These are phyloP conservation scores for Agapostemon virescens DNA, from an alignment of 2,888 invertebrate genomes.

Conservation along the genomic window DNA sequence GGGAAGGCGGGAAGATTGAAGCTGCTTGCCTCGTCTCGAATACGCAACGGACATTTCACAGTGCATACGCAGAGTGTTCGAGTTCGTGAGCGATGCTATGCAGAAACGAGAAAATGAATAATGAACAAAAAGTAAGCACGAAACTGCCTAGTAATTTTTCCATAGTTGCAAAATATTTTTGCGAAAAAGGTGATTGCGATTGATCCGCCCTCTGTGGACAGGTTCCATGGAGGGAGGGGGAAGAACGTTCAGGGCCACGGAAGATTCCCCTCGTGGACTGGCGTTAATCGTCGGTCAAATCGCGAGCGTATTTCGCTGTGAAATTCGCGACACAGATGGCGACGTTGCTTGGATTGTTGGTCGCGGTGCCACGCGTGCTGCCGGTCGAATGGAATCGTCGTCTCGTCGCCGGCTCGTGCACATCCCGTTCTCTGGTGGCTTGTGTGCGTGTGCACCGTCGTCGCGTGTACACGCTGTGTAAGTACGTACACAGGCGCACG, in stretches of 20 bases:
- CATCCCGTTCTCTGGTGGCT: conserved; percentile 27
- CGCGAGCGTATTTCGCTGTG: conserved; percentile 47
- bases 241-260: not conserved
- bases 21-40: not conserved
- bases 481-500: conserved; percentile 31
- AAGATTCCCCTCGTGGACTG: not conserved
- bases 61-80: too few relatives aligned
- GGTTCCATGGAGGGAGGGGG: not conserved
- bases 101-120: too few relatives aligned
- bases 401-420: conserved; percentile 49
- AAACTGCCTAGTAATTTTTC: not conserved
- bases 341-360: conserved; percentile 45
- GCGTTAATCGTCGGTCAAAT: conserved; percentile 59
- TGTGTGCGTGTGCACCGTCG: conserved; percentile 14
- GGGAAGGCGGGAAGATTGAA: not conserved
- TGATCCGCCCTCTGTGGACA: not conserved
- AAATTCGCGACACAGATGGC: conserved; percentile 68
- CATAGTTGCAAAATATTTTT: not conserved
- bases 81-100: too few relatives aligned
- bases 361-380: conserved; percentile 60
- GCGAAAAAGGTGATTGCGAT: not conserved
- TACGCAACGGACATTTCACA: too few relatives aligned
- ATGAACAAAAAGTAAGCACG: too few relatives aligned
- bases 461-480: conserved; percentile 11
- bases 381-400: conserved; percentile 39